phyloP scores from a whole-genome alignment of 2,113 vertebrate species.

The Thalassarche chlororhynchos region DNA sequence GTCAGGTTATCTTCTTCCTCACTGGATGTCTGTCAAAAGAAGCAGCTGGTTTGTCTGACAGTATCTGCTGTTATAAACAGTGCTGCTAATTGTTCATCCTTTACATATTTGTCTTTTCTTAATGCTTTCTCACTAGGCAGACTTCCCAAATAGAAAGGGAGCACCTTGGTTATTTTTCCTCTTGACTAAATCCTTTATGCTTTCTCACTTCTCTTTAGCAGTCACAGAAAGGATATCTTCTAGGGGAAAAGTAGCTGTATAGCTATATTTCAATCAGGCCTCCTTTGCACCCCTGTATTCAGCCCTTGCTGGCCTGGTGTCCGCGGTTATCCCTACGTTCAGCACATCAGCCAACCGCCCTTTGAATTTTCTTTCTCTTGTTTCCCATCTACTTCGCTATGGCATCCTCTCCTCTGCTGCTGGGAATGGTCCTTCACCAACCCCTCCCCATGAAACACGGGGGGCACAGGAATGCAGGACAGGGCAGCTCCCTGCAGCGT shows the following conservation, averaged over 20 bases:
- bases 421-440: background rate
- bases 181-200: background rate
- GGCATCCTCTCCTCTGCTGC: background rate
- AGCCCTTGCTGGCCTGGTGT: background rate
- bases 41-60: background rate
- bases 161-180: background rate
- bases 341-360: rapidly evolving
- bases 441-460: background rate
- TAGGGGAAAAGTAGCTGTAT: background rate
- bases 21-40: background rate
- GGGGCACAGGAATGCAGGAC: background rate
- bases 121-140: background rate
- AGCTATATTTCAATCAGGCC: background rate
- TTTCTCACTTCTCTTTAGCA: background rate
- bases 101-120: background rate
- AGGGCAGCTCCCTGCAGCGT: background rate
- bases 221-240: background rate
- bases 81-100: background rate
- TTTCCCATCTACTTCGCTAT: background rate
- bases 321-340: rapidly evolving
- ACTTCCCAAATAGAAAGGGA: background rate
- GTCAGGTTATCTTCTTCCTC: background rate
- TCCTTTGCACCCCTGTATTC: background rate
- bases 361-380: background rate
- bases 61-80: background rate